Evolutionary conservation across 2,113 vertebrate species (phyloP).

Genomic region (Vanacampus margaritifer): DNA sequence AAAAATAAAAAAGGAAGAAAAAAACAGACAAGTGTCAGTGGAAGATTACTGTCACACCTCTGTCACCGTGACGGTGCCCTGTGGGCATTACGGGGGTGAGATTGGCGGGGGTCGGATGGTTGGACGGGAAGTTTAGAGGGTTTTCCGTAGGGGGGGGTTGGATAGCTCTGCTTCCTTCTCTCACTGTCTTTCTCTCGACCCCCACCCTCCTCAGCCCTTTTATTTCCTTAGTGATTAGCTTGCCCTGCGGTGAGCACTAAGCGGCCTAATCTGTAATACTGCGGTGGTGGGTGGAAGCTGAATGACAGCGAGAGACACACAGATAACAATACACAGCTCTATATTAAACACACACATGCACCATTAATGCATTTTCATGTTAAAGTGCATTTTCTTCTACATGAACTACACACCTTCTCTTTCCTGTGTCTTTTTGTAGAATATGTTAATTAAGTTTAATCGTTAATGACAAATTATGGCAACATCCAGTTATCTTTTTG

Average conservation of each 20-base stretch:
- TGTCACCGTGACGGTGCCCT: constrained; percentile 65
- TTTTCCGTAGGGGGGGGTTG: constrained; percentile 20
- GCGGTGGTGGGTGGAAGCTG: constrained; percentile 45
- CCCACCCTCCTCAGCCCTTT: constrained; percentile 13
- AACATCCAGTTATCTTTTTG: not conserved
- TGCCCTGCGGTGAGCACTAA: constrained; percentile 64
- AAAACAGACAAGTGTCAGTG: constrained; percentile 56
- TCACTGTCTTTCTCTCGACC: not conserved
- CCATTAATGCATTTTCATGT: constrained; percentile 14
- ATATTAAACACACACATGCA: constrained; percentile 1
- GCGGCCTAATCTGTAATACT: constrained; percentile 63
- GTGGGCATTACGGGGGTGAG: constrained; percentile 63
- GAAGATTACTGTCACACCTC: constrained; percentile 74
- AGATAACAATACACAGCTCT: constrained; percentile 20
- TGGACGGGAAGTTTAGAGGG: constrained; percentile 18
- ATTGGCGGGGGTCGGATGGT: constrained; percentile 45
- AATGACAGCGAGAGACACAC: constrained; percentile 21
- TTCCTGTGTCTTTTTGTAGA: constrained; percentile 1
- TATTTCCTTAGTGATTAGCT: constrained; percentile 66
- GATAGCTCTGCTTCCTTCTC: constrained; percentile 24
- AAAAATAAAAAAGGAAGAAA: not conserved
- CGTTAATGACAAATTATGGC: not conserved
- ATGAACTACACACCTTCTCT: constrained; percentile 7
- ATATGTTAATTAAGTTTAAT: constrained; percentile 5
- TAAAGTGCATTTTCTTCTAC: constrained; percentile 6